phyloP scores from a whole-genome alignment of 2,888 invertebrate genomes.

The Ichneumon xanthorius region DNA sequence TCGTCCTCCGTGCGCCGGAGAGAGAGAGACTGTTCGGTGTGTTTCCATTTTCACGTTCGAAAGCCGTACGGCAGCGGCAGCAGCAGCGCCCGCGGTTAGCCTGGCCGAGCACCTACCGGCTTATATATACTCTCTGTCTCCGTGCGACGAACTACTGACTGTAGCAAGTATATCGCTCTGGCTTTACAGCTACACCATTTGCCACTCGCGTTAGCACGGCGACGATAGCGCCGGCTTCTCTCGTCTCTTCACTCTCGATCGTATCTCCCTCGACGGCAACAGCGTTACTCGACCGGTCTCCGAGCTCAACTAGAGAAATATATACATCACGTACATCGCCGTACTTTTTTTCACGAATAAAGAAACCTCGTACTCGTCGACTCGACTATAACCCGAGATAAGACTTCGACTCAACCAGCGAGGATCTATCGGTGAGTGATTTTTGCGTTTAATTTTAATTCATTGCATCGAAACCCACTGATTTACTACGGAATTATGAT shows the following conservation, averaged over 20 bases:
- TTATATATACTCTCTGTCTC: slow-evolving; percentile 1
- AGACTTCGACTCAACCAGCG: background rate
- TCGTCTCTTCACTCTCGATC: slow-evolving; percentile 3
- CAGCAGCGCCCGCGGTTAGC: background rate
- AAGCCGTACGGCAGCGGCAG: slow-evolving; percentile 22
- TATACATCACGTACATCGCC: background rate
- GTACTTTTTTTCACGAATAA: background rate
- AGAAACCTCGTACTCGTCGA: background rate
- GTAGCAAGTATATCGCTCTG: slow-evolving; percentile 8
- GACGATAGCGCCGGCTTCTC: slow-evolving; percentile 17
- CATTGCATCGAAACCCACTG: slow-evolving; percentile 19
- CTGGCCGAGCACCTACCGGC: background rate
- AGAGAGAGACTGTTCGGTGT: background rate
- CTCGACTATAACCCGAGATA: background rate
- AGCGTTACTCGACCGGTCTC: background rate
- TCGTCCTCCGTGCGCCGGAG: background rate
- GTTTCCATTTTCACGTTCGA: slow-evolving; percentile 58
- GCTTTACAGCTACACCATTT: slow-evolving; percentile 25
- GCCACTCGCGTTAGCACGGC: slow-evolving; percentile 18
- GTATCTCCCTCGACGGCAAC: slow-evolving; percentile 1
- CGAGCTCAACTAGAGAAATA: background rate
- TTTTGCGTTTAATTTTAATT: slow-evolving; percentile 20
- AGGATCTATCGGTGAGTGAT: slow-evolving; percentile 54
- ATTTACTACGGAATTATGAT: slow-evolving; percentile 37
- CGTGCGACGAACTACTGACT: background rate